These are phyloP conservation scores for Melanotaenia parkinsoni DNA, from an alignment of 2,797 vertebrate species.

Conservation along the genomic window DNA sequence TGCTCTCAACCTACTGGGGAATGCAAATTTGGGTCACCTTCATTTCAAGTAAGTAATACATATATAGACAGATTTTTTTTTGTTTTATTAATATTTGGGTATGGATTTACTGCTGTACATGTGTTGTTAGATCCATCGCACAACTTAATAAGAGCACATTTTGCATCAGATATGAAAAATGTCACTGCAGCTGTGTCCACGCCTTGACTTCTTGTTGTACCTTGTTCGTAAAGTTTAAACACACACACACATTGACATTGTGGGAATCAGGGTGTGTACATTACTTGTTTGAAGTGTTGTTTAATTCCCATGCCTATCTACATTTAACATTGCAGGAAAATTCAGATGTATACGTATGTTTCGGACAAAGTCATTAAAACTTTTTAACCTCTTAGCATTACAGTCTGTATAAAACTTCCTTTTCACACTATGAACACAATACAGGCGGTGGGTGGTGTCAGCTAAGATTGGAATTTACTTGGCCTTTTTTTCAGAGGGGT, in stretches of 20 bases:
- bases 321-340: neutral
- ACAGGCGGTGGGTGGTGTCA: neutral
- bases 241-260: neutral
- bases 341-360: neutral
- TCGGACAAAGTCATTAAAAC: too few species aligned
- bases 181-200: neutral
- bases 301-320: neutral
- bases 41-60: slow-evolving; percentile 78
- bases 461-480: too few species aligned
- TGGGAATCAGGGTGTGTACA: neutral
- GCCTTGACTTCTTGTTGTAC: neutral
- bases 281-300: neutral
- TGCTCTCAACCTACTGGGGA: slow-evolving; percentile 89
- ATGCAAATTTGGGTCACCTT: slow-evolving; percentile 91
- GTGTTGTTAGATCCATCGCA: too few species aligned
- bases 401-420: too few species aligned
- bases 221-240: neutral
- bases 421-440: neutral
- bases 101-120: neutral
- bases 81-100: neutral
- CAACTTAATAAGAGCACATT: too few species aligned
- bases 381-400: too few species aligned
- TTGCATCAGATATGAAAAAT: neutral
- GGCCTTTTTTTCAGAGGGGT: neutral
- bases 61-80: neutral